A percentile compares a stretch with the other conserved stretches of the same genome.
Conservation (phyloP, 2,113 vertebrate genomes). For the Petaurus breviceps region DNA sequence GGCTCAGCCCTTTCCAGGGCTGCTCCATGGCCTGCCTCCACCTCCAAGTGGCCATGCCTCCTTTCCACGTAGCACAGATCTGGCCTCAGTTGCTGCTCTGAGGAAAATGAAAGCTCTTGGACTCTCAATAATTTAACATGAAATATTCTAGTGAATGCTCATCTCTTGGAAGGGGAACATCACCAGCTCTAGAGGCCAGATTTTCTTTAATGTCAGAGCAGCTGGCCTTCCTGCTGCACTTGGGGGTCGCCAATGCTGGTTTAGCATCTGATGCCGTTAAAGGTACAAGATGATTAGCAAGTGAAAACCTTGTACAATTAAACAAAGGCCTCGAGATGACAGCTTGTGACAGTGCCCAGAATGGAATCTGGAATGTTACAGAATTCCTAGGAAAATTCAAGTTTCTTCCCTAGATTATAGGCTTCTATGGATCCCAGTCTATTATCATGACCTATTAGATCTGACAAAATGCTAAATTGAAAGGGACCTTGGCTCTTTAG, state of each 20-base stretch:
- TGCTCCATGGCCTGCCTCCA: conserved; percentile 20
- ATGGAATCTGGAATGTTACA: background rate
- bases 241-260: conserved; percentile 43
- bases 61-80: conserved; percentile 44
- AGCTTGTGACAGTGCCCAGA: background rate
- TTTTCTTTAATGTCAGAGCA: conserved; percentile 50
- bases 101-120: conserved; percentile 15
- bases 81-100: conserved; percentile 39
- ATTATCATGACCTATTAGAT: conserved; percentile 34
- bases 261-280: conserved; percentile 50
- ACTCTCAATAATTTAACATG: conserved; percentile 58
- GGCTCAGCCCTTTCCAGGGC: conserved; percentile 17
- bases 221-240: conserved; percentile 40
- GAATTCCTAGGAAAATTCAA: conserved; percentile 17
- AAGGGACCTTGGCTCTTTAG: background rate
- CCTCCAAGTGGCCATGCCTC: conserved; percentile 8
- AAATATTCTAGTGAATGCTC: conserved; percentile 42
- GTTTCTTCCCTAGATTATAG: conserved; percentile 1
- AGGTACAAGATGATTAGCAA: conserved; percentile 58
- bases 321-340: conserved; percentile 9
- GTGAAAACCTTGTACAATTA: conserved; percentile 31
- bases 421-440: conserved; percentile 10
- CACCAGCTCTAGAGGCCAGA: conserved; percentile 54
- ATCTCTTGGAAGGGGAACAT: conserved; percentile 51
- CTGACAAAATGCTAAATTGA: background rate